These are phyloP conservation scores for Myopa tessellatipennis DNA, from an alignment of 2,888 invertebrate species.

Conservation along the genomic window DNA sequence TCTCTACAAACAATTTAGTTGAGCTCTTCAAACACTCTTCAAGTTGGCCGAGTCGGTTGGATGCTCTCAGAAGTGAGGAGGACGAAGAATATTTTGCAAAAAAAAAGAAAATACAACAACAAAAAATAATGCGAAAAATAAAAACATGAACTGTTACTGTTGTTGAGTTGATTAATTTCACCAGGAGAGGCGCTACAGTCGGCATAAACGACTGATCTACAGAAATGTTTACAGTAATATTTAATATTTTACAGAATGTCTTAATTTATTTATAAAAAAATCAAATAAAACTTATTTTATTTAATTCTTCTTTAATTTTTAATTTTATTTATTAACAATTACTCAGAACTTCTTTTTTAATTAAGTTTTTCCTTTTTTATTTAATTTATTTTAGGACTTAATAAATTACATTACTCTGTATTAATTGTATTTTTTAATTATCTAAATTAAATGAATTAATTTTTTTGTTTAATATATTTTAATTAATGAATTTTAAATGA, in stretches of 20 bases:
- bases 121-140: conserved; percentile 36
- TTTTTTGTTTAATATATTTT: too few species aligned
- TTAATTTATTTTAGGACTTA: too few species aligned
- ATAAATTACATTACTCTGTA: too few species aligned
- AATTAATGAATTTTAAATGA: too few species aligned
- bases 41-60: not conserved
- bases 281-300: not conserved
- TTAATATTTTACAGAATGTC: not conserved
- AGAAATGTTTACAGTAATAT: too few species aligned
- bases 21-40: conserved; percentile 49
- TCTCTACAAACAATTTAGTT: conserved; percentile 62
- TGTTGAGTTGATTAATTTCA: conserved; percentile 60
- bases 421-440: not conserved
- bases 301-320: not conserved
- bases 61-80: not conserved
- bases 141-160: conserved; percentile 61
- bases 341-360: too few species aligned
- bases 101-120: conserved; percentile 21
- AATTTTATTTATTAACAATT: not conserved
- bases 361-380: too few species aligned
- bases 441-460: too few species aligned
- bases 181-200: conserved; percentile 17
- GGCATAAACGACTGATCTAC: not conserved
- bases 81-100: conserved; percentile 2
- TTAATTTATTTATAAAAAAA: too few species aligned